Percentiles rank a stretch among this genome's conserved stretches.
Conservation (phyloP, 92 coral and sea anemone species). For the Epizoanthus ramosus region DNA sequence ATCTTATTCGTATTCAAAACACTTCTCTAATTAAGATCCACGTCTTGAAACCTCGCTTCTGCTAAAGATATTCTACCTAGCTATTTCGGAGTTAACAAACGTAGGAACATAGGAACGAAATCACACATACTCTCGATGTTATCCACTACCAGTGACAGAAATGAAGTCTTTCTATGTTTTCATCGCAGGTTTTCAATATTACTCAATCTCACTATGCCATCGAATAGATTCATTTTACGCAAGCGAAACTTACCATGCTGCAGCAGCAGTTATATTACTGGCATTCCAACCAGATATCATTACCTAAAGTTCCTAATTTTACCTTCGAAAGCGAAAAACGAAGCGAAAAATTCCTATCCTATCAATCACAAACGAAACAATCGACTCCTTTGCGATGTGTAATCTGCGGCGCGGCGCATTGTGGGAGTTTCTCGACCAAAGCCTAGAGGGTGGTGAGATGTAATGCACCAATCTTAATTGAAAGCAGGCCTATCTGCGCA, state of each 20-base stretch:
- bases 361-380: conserved; percentile 47
- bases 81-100: too few species aligned
- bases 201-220: not conserved
- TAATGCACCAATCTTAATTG: not conserved
- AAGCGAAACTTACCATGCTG: conserved; percentile 80
- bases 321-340: conserved; percentile 1
- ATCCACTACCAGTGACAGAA: too few species aligned
- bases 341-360: conserved; percentile 30
- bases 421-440: conserved; percentile 46
- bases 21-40: too few species aligned
- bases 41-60: too few species aligned
- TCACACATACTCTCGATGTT: too few species aligned
- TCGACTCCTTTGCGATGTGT: not conserved
- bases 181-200: not conserved
- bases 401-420: conserved; percentile 52
- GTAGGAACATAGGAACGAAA: too few species aligned
- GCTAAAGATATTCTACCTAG: too few species aligned
- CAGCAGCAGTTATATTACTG: conserved; percentile 87
- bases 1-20: too few species aligned
- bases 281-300: conserved; percentile 89
- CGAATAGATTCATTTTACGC: not conserved
- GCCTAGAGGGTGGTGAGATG: not conserved
- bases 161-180: not conserved
- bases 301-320: conserved; percentile 29
- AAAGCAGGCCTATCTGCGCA: not conserved